phyloP scores from a whole-genome alignment of 2,797 vertebrate species.

The Erithacus rubecula region DNA sequence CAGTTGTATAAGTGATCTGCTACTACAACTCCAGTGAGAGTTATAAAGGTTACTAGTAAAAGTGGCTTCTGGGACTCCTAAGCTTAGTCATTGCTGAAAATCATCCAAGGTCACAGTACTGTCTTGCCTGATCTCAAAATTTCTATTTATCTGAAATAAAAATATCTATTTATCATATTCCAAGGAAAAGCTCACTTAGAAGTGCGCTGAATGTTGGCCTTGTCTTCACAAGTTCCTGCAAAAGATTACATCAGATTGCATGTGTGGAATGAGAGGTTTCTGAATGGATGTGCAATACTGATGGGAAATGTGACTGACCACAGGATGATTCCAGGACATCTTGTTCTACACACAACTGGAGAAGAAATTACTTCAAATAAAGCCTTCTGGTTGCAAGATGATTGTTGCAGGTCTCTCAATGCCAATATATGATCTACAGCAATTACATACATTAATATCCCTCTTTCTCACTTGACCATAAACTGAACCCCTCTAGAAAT shows the following conservation, averaged over 20 bases:
- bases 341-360: neutral
- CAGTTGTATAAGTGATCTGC: neutral
- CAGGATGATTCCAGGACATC: neutral
- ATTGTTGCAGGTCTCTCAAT: neutral
- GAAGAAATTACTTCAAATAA: neutral
- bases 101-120: neutral
- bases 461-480: neutral
- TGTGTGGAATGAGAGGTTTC: neutral
- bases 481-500: neutral
- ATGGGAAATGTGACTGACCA: neutral
- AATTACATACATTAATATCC: neutral
- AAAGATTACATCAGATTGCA: fast-evolving
- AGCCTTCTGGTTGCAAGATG: neutral
- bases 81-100: slow-evolving; percentile 15
- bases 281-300: neutral
- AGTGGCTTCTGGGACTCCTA: slow-evolving; percentile 9
- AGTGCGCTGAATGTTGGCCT: neutral
- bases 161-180: neutral
- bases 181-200: neutral
- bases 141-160: neutral
- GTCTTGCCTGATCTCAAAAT: neutral
- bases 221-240: neutral
- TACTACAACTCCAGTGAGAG: neutral
- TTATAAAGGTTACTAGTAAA: slow-evolving; percentile 14
- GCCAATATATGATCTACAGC: neutral